Percentiles rank a stretch among this genome's conserved stretches.
phyloP scores from a whole-genome alignment of 2,113 vertebrate genomes.

The Lethenteron reissneri region DNA sequence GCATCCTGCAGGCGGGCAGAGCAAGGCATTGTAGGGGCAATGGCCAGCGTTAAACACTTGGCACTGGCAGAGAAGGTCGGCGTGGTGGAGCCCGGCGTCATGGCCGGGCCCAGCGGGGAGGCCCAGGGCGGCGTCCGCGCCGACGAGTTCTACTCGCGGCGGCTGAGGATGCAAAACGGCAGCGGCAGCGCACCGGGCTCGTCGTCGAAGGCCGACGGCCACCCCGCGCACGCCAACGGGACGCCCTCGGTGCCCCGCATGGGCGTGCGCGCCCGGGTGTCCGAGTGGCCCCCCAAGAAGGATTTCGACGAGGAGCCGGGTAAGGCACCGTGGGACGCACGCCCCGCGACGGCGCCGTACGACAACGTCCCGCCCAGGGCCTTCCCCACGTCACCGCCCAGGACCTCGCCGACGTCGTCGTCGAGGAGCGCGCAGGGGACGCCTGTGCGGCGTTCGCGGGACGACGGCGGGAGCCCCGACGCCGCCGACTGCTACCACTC shows the following conservation, averaged over 20 bases:
- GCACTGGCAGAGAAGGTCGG: constrained; percentile 55
- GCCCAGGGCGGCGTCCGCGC: constrained; percentile 38
- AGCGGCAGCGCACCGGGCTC: constrained; percentile 27
- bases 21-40: constrained; percentile 25
- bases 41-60: constrained; percentile 69
- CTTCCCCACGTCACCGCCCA: not conserved
- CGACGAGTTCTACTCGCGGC: constrained; percentile 72
- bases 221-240: constrained; percentile 44
- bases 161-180: constrained; percentile 55
- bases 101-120: constrained; percentile 25
- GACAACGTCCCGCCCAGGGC: not conserved
- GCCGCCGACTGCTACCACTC: no score
- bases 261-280: constrained; percentile 77
- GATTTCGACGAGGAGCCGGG: constrained; percentile 40
- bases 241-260: constrained; percentile 79
- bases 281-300: constrained; percentile 80
- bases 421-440: not conserved
- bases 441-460: not conserved
- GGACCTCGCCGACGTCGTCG: not conserved
- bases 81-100: constrained; percentile 29
- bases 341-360: not conserved
- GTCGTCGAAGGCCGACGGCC: constrained; percentile 14
- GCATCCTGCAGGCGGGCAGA: constrained; percentile 4
- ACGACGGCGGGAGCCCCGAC: not conserved
- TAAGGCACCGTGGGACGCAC: not conserved